Percentiles rank a stretch among this genome's conserved stretches.
Evolutionary conservation across 1,140 invertebrate species (phyloP).

Genomic region (Pseudobourletiella spinata): DNA sequence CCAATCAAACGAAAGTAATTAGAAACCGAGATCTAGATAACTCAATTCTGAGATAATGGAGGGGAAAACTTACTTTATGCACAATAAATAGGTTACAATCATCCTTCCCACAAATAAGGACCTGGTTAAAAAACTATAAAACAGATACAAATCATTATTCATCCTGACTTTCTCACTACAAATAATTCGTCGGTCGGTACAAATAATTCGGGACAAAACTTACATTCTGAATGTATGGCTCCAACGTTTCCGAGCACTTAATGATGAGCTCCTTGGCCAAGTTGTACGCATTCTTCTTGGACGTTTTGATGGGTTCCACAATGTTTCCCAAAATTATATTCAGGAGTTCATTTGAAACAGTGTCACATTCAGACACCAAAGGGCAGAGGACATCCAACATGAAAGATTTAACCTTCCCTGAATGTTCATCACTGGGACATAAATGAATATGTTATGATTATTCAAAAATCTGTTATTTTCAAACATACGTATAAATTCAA

Average conservation of each 20-base stretch:
- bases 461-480: no score
- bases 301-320: constrained; percentile 88
- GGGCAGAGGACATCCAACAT: constrained; percentile 92
- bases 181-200: neutral
- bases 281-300: constrained; percentile 79
- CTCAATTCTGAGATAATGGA: neutral
- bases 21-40: neutral
- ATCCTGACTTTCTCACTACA: no score
- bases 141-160: no score
- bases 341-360: constrained; percentile 83
- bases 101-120: constrained; percentile 81
- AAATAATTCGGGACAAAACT: constrained; percentile 31
- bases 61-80: constrained; percentile 49
- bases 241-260: constrained; percentile 81
- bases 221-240: constrained; percentile 88
- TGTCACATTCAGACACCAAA: constrained; percentile 88
- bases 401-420: constrained; percentile 88
- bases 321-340: constrained; percentile 92
- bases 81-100: constrained; percentile 70
- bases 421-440: constrained; percentile 77
- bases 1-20: no score
- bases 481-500: no score
- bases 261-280: constrained; percentile 84
- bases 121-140: constrained; percentile 86
- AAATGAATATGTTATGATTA: no score